phyloP scores from a whole-genome alignment of 2,113 vertebrate genomes.

The Strix aluco region DNA sequence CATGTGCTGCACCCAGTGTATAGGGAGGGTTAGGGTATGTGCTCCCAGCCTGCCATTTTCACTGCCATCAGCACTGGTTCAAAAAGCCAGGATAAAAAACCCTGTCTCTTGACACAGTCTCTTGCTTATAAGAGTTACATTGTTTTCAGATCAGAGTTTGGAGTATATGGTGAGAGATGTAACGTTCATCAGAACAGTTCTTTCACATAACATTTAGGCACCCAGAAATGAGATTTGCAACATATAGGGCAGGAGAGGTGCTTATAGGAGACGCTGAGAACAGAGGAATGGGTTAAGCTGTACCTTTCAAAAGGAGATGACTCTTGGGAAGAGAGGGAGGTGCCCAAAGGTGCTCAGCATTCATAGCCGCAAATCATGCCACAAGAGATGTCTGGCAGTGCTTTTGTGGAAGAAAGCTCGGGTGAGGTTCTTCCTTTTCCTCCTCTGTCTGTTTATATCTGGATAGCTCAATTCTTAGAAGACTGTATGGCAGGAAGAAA shows the following conservation, averaged over 20 bases:
- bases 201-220: neutral
- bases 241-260: neutral
- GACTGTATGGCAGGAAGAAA: neutral
- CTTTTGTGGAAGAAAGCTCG: neutral
- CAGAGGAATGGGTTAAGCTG: neutral
- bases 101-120: neutral
- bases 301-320: neutral
- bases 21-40: neutral
- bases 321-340: neutral
- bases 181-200: neutral
- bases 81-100: neutral
- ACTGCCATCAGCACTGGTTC: neutral
- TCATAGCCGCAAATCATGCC: neutral
- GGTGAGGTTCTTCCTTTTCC: neutral
- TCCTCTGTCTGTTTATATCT: neutral
- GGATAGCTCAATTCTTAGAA: neutral
- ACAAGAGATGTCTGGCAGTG: neutral
- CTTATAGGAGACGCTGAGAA: neutral
- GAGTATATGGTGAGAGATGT: neutral
- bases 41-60: neutral
- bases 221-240: neutral
- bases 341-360: neutral
- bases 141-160: neutral
- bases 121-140: neutral
- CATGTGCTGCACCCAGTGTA: rapidly evolving